phyloP scores from a whole-genome alignment of 2,113 vertebrate genomes.

The Anas platyrhynchos region DNA sequence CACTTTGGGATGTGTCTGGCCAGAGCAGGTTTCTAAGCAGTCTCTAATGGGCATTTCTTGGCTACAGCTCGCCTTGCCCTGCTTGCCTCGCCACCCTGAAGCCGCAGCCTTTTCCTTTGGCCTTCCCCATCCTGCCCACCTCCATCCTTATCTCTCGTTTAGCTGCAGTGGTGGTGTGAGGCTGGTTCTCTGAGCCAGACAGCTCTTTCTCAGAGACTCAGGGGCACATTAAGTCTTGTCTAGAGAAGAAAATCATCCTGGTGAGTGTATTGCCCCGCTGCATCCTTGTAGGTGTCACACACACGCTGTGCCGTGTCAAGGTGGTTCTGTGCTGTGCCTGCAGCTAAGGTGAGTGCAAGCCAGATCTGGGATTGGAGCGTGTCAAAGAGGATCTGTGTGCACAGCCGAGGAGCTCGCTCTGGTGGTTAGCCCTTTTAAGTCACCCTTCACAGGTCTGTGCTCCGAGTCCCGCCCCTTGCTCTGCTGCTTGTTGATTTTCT shows the following conservation, averaged over 20 bases:
- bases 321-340: neutral
- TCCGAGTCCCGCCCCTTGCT: neutral
- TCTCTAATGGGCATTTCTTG: neutral
- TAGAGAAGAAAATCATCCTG: neutral
- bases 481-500: neutral
- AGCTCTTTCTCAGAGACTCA: neutral
- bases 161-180: neutral
- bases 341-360: neutral
- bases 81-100: neutral
- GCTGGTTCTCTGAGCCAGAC: neutral
- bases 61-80: neutral
- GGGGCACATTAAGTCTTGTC: neutral
- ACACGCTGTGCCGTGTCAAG: neutral
- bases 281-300: neutral
- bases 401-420: neutral
- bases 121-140: rapidly evolving
- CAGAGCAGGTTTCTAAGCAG: neutral
- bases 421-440: neutral
- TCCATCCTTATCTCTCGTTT: neutral
- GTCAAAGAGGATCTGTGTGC: neutral
- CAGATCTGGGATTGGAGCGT: neutral
- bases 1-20: too few species aligned
- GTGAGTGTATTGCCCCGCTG: neutral
- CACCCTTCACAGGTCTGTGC: neutral
- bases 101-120: neutral